Conservation (phyloP, 2,888 invertebrate species). For the Arge pagana region DNA sequence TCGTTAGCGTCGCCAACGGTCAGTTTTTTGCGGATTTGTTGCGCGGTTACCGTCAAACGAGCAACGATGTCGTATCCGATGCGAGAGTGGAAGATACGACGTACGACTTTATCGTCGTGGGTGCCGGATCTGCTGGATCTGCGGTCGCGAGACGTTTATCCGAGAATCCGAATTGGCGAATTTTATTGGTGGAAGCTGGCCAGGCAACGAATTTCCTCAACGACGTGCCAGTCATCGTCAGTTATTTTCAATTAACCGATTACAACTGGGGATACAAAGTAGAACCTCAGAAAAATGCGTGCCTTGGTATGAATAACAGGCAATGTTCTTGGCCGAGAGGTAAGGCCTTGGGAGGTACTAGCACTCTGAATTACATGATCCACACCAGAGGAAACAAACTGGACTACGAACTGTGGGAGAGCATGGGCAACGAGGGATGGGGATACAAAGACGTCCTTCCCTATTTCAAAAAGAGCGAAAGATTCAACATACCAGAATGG, state of each 20-base stretch:
- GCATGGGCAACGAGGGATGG: conserved; percentile 48
- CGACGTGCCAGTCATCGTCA: conserved; percentile 65
- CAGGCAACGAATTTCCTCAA: conserved; percentile 61
- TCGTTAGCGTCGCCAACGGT: conserved; percentile 7
- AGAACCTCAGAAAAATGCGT: conserved; percentile 67
- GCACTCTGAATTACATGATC: conserved; percentile 52
- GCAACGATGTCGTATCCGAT: conserved; percentile 32
- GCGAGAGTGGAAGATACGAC: conserved; percentile 50
- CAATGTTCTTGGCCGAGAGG: conserved; percentile 77
- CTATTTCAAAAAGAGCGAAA: conserved; percentile 47
- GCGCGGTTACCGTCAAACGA: conserved; percentile 34
- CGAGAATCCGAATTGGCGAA: conserved; percentile 65
- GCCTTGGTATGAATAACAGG: conserved; percentile 71
- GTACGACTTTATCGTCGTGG: conserved; percentile 72
- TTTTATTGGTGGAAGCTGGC: conserved; percentile 72
- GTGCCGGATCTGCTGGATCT: conserved; percentile 74
- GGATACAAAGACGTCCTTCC: conserved; percentile 44
- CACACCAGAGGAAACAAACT: conserved; percentile 46
- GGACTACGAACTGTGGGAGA: conserved; percentile 45
- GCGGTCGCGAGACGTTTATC: conserved; percentile 72
- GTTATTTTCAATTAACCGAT: conserved; percentile 64
- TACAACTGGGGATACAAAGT: conserved; percentile 76
- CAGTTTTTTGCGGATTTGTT: conserved; percentile 40
- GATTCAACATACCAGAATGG: conserved; percentile 54
- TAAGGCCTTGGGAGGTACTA: conserved; percentile 50